Conservation (phyloP, 2,797 vertebrate genomes). For the Lithobates pipiens region DNA sequence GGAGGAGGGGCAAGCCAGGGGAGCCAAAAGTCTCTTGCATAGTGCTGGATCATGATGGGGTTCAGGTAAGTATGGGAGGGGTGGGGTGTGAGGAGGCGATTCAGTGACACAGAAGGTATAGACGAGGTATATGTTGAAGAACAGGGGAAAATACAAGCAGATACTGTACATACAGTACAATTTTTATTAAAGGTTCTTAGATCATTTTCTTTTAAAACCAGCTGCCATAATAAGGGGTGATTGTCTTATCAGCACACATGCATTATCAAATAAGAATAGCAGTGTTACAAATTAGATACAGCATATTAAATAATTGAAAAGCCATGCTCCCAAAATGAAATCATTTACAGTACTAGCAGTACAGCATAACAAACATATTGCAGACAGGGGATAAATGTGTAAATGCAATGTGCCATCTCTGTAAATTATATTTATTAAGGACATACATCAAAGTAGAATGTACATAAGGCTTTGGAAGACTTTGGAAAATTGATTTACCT, state of each 20-base stretch:
- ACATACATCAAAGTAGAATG: background rate
- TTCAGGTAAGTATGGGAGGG: too few relatives aligned
- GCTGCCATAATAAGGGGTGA: conserved; percentile 11
- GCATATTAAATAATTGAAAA: background rate
- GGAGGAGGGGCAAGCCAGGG: too few relatives aligned
- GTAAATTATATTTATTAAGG: background rate
- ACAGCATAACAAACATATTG: background rate
- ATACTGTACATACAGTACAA: background rate
- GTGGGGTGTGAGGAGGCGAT: too few relatives aligned
- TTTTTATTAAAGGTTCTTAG: background rate
- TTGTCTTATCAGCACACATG: conserved; percentile 28
- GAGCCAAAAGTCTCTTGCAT: too few relatives aligned
- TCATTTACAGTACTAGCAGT: background rate
- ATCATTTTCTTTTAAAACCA: conserved; percentile 26
- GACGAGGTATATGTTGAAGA: background rate
- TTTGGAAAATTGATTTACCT: too few relatives aligned
- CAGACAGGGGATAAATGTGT: background rate
- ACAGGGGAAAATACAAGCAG: background rate
- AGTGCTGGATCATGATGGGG: too few relatives aligned
- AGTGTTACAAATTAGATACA: conserved; percentile 16
- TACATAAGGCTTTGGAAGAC: too few relatives aligned
- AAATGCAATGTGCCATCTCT: background rate
- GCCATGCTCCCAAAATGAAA: conserved; percentile 4
- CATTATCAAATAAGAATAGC: conserved; percentile 7
- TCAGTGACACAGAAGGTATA: too few relatives aligned